A percentile compares a stretch with the other conserved stretches of the same genome.
Evolutionary conservation across 2,797 vertebrate genomes (phyloP).

Genomic region (Lophotriccus pileatus): DNA sequence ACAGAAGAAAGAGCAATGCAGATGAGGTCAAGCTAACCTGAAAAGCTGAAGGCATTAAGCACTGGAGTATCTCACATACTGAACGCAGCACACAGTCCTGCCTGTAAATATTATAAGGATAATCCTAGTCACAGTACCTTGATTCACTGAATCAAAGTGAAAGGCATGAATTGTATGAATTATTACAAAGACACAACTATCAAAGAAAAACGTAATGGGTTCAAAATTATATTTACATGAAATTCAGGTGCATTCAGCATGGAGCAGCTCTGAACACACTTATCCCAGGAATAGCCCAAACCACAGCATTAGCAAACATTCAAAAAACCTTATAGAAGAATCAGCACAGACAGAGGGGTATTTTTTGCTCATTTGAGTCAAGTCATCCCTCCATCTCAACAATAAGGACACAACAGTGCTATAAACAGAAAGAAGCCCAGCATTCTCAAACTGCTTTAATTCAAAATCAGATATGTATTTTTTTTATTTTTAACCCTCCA

Average conservation of each 20-base stretch:
- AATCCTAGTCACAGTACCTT: not conserved
- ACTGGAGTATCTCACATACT: not conserved
- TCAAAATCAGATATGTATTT: not conserved
- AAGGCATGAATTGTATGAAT: not conserved
- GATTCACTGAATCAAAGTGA: not conserved
- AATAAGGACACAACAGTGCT: not conserved
- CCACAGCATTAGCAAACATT: not conserved
- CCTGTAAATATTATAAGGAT: not conserved
- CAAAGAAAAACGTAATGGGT: not conserved
- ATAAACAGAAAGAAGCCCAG: not conserved
- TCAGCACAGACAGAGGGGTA: not conserved
- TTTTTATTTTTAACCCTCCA: not conserved
- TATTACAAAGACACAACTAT: not conserved
- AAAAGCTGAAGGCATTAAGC: not conserved
- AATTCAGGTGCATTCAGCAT: not conserved
- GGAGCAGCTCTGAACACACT: not conserved
- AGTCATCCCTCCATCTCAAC: not conserved
- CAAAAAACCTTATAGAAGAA: not conserved
- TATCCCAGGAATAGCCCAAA: not conserved
- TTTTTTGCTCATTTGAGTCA: not conserved
- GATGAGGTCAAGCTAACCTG: not conserved
- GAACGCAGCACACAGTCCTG: accelerated
- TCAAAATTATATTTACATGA: not conserved
- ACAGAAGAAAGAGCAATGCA: not conserved
- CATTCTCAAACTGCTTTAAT: not conserved